Base-by-base conservation (phyloP, 2,113 vertebrate species). In the Raphicerus campestris region DNA sequence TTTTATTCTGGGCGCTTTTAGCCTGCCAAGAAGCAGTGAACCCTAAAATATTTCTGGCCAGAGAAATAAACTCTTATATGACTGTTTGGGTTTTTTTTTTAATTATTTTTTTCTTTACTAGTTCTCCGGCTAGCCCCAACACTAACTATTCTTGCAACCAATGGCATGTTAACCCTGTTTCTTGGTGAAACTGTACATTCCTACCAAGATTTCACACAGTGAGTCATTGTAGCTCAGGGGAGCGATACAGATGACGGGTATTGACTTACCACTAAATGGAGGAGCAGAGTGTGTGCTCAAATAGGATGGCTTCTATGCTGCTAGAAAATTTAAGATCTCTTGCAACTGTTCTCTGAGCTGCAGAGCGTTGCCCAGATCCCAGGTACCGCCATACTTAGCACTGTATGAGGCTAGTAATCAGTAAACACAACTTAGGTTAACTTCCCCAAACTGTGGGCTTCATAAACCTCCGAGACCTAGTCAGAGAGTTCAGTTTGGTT, bases 301-400 rank as follows among this genome's bases (percentile, higher is more conserved):
- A 19, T 30, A 26, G 70, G 45, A 66, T 0, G 2, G 13, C 42
- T 13, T 61, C n/a, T 6, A 0, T 1, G 8, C 14, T 60, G 66
- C 83, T 39, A 4, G 7, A 49, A 51, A 10, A 17, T 47, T 22
- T 26, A 26, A 20, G 30, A 24, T 17, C n/a, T 87, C 42, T 10
- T 4, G 10, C 6, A 5, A 9, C 63, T 19, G 19, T n/a, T 20
- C 0, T 1, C 15, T 16, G 42, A 55, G 47, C 19, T 20, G 7
- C 9, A 10, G 53, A 15, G 6, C 0, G 0, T 26, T 11, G 13
- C 13, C 19, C 4, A 7, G 55, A n/a, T 10, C 16, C 0, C 11
- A 30, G 56, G 32, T 22, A 10, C 2, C 6, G 17, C 66, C 3
- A 0, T n/a, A 1, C 42, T 10, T 4, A 16, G 17, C 17, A n/a